Percentiles rank a stretch among this genome's conserved stretches.
Evolutionary conservation across 2,113 vertebrate genomes (phyloP).

Genomic region (Microcebus griseorufus): DNA sequence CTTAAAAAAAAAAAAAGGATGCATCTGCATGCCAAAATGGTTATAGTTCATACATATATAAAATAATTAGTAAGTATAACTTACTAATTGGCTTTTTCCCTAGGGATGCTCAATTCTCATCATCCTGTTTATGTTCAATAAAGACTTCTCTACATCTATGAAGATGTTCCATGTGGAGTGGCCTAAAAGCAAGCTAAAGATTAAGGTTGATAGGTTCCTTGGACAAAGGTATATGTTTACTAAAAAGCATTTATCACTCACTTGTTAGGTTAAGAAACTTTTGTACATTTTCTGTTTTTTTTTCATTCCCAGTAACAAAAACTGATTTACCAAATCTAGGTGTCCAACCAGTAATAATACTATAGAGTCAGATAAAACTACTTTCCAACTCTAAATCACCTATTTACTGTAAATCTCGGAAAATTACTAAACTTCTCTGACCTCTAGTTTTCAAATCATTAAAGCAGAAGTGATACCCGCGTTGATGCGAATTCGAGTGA

Average conservation of each 20-base stretch:
- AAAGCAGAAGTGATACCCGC: not conserved
- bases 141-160: not conserved
- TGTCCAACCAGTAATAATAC: not conserved
- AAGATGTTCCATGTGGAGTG: not conserved
- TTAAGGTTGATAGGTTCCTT: not conserved
- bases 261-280: not conserved
- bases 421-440: slow-evolving; percentile 1
- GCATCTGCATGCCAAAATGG: not conserved
- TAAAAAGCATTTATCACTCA: not conserved
- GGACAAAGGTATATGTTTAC: not conserved
- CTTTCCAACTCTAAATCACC: not conserved
- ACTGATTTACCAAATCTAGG: not conserved
- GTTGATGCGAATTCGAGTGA: slow-evolving; percentile 30
- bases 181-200: not conserved
- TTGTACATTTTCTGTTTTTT: not conserved
- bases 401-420: not conserved
- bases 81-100: not conserved
- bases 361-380: not conserved
- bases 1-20: not conserved
- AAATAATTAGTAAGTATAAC: not conserved
- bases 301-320: not conserved
- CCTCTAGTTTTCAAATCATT: slow-evolving; percentile 18
- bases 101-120: not conserved
- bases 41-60: not conserved
- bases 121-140: not conserved